phyloP scores from a whole-genome alignment of 1,140 invertebrate species.

The Portunus trituberculatus region DNA sequence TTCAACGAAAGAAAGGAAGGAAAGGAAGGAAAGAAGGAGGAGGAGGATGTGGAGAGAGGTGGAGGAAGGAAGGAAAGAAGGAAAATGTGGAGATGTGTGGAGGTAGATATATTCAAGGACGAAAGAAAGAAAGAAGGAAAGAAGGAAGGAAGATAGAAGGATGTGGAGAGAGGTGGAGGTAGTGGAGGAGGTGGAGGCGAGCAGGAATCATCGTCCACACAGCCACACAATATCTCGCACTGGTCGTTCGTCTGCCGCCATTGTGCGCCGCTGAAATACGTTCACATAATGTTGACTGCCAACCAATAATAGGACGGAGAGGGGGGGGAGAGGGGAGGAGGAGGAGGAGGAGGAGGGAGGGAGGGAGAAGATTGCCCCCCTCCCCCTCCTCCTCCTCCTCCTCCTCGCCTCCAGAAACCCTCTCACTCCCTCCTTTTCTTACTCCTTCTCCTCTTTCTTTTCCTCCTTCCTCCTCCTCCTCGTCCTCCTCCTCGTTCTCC shows the following conservation, averaged over 20 bases:
- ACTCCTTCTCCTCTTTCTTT: not conserved
- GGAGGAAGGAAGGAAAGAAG: not conserved
- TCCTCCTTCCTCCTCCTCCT: too few species aligned
- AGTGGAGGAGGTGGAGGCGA: not conserved
- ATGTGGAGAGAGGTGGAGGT: not conserved
- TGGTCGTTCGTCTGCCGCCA: slow-evolving; percentile 38
- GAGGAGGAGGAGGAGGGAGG: too few species aligned
- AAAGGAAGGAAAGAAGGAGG: not conserved
- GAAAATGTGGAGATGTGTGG: not conserved
- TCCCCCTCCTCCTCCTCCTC: not conserved
- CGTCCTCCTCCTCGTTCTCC: too few species aligned
- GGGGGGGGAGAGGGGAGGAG: too few species aligned
- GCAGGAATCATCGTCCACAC: not conserved
- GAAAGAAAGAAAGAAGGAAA: not conserved
- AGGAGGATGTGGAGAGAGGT: not conserved
- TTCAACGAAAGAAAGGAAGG: not conserved
- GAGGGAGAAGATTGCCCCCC: not conserved
- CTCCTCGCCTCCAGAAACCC: not conserved
- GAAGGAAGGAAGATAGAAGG: not conserved
- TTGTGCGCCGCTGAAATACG: slow-evolving; percentile 52
- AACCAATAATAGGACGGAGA: slow-evolving; percentile 27
- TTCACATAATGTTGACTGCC: slow-evolving; percentile 40
- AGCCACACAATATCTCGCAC: slow-evolving; percentile 28
- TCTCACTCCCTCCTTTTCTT: not conserved
- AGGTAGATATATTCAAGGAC: not conserved